Conservation (phyloP, 2,888 invertebrate genomes). For the Caenorhabditis afra region DNA sequence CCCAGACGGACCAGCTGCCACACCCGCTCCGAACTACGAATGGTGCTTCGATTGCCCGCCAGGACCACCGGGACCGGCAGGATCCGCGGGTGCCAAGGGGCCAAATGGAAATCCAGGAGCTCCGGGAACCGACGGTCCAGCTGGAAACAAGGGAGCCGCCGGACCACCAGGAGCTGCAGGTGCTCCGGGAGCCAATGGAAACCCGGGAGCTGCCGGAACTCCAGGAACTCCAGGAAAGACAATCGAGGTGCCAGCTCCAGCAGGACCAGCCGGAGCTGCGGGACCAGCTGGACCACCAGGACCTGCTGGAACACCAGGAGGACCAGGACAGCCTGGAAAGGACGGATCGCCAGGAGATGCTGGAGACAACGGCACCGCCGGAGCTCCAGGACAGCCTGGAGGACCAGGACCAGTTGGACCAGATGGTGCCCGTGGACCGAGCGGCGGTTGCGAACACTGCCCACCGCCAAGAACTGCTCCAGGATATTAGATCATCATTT, state of each 20-base stretch:
- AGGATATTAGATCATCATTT: constrained; percentile 57
- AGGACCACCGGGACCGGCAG: constrained; percentile 73
- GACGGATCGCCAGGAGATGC: constrained; percentile 64
- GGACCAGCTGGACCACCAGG: constrained; percentile 63
- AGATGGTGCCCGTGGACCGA: constrained; percentile 60
- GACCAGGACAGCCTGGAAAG: constrained; percentile 61
- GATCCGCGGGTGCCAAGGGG: constrained; percentile 70
- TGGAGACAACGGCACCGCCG: constrained; percentile 62
- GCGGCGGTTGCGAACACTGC: constrained; percentile 67
- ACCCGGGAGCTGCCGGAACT: constrained; percentile 61
- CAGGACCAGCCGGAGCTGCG: constrained; percentile 58
- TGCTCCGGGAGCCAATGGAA: constrained; percentile 59
- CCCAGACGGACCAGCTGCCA: constrained; percentile 68
- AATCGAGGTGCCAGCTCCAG: constrained; percentile 58
- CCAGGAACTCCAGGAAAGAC: constrained; percentile 63
- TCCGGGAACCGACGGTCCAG: constrained; percentile 64
- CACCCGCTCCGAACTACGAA: constrained; percentile 68
- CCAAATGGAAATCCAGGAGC: constrained; percentile 63
- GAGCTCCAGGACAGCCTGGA: constrained; percentile 61
- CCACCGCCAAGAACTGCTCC: constrained; percentile 68
- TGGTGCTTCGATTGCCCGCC: constrained; percentile 75
- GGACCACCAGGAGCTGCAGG: constrained; percentile 68
- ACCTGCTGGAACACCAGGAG: constrained; percentile 57
- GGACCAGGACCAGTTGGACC: constrained; percentile 60
- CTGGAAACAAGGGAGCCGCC: constrained; percentile 60